Evolutionary conservation across 2,888 invertebrate genomes (phyloP), one percentile per base, ranked within the genome.

Genomic region (Helobdella robusta): DNA sequence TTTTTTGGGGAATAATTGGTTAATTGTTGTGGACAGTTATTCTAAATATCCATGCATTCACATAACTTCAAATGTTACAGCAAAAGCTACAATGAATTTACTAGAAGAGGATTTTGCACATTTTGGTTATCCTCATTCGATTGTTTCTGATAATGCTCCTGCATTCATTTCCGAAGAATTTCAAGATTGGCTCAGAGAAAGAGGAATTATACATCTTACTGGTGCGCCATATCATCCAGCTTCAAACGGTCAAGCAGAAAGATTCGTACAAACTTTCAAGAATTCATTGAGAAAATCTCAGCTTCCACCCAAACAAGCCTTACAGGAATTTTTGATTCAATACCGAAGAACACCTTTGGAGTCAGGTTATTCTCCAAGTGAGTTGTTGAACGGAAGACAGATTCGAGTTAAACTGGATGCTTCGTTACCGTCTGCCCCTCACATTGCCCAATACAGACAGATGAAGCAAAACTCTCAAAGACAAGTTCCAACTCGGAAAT

Each of bases 221-320:
- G 59, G 59, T 32, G 36, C 59, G 36, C 36, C 36, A 32, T 59
- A 40, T n/a, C 59, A 59, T 35, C 59, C 59, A 23, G 36, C 59
- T 23, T 35, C 40, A 35, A 59, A 59, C 40, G 59, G 59, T 35
- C 36, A 35, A 59, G 59, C 59, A 25, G 59, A 59, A 20, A 59
- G 59, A 34, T 36, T 59, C 5, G 59, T 59, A 20, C 36, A 40
- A 34, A 36, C 59, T 6, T 59, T 59, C 40, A 59, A 59, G 32
- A 28, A 32, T 35, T 35, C 59, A 8, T 23, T 59, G 40, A 35
- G 2, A 40, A 59, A 59, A 35, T 59, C 59, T 11, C 6, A 34
- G 35, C 34, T 36, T 35, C 36, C 35, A 20, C 5, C 2, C 18
- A 11, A 5, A 2, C 36, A n/a, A 11, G 59, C 59, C 8, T 23